A percentile compares a stretch with the other conserved stretches of the same genome.
phyloP scores from a whole-genome alignment of 2,888 invertebrate species.

The Tuta absoluta region DNA sequence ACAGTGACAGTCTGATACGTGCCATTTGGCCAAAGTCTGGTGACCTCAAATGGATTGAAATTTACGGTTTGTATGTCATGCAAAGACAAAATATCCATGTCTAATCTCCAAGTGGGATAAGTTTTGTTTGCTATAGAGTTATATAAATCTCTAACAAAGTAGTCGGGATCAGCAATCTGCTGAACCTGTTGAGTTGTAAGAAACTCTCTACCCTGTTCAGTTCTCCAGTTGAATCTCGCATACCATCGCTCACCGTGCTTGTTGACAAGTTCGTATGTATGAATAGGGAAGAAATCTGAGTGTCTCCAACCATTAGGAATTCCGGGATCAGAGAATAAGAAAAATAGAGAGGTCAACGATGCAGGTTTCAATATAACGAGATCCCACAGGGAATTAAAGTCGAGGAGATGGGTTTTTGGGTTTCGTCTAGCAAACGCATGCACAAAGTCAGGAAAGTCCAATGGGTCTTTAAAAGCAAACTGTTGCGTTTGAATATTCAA shows the following conservation, averaged over 20 bases:
- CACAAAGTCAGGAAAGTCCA: constrained; percentile 90
- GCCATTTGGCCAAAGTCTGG: constrained; percentile 59
- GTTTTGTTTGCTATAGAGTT: constrained; percentile 89
- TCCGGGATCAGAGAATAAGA: constrained; percentile 92
- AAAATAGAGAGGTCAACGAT: constrained; percentile 63
- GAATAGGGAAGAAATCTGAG: constrained; percentile 95
- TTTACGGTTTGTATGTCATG: constrained; percentile 48
- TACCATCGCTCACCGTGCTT: constrained; percentile 84
- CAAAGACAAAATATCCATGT: constrained; percentile 56
- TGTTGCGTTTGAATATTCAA: constrained; percentile 93
- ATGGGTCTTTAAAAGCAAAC: constrained; percentile 92
- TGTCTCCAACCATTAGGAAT: constrained; percentile 93
- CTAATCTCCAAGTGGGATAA: constrained; percentile 59
- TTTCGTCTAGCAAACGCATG: constrained; percentile 88
- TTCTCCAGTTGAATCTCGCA: constrained; percentile 94
- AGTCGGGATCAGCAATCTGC: constrained; percentile 89
- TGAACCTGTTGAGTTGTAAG: constrained; percentile 83
- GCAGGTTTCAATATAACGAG: not conserved
- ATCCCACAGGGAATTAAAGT: not conserved
- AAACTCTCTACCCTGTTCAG: constrained; percentile 91
- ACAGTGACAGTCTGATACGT: constrained; percentile 54
- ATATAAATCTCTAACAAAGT: constrained; percentile 88
- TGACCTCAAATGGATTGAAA: constrained; percentile 63
- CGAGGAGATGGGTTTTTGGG: not conserved
- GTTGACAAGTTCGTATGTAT: constrained; percentile 94